These are phyloP conservation scores for Drosophila subpulchrella DNA, from an alignment of 1,140 invertebrate species.

Conservation along the genomic window DNA sequence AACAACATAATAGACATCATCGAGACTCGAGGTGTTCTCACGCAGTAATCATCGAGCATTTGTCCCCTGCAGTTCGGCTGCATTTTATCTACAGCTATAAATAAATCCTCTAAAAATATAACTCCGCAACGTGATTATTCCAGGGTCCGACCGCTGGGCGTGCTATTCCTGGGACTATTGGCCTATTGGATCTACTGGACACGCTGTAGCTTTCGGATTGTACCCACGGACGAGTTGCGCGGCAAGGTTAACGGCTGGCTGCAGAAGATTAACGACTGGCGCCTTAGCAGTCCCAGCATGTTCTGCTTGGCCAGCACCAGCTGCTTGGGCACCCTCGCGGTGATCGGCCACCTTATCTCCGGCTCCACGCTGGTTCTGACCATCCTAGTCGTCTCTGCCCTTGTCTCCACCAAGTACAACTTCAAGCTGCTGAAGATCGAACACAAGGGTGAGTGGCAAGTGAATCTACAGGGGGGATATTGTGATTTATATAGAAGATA, in stretches of 20 bases:
- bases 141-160: constrained; percentile 71
- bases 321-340: constrained; percentile 61
- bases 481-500: no score
- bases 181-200: constrained; percentile 78
- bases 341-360: constrained; percentile 76
- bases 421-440: constrained; percentile 73
- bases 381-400: constrained; percentile 61
- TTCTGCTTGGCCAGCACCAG: constrained; percentile 65
- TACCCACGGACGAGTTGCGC: constrained; percentile 68
- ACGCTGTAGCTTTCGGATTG: constrained; percentile 70
- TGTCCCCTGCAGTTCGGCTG: constrained; percentile 30
- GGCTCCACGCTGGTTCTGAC: constrained; percentile 69
- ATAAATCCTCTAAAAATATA: constrained; percentile 1
- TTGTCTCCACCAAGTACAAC: constrained; percentile 75
- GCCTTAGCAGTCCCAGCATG: constrained; percentile 61
- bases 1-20: constrained; percentile 35
- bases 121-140: constrained; percentile 12
- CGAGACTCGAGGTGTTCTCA: constrained; percentile 6
- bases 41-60: constrained; percentile 40
- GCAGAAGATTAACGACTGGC: constrained; percentile 50
- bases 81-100: neutral
- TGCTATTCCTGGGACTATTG: constrained; percentile 70
- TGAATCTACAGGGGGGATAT: neutral
- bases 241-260: constrained; percentile 46
- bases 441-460: constrained; percentile 54